phyloP scores from a whole-genome alignment of 1,140 invertebrate genomes.

The Myzus persicae region DNA sequence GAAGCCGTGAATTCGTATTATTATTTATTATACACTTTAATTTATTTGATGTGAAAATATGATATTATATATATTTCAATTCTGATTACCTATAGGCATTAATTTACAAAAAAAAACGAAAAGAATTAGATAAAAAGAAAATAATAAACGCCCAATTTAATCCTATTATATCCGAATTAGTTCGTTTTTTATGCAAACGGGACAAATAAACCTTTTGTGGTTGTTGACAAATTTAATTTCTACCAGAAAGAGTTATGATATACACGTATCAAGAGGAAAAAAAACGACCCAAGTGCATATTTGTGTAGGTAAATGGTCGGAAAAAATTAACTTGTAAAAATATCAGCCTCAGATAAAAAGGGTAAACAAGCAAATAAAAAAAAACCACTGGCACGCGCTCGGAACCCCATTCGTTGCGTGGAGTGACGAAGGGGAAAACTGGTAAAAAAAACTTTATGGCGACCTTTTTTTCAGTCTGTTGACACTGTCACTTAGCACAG shows the following conservation, averaged over 20 bases:
- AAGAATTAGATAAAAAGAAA: not conserved
- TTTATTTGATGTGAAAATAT: not conserved
- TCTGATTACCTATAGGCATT: no score
- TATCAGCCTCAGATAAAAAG: slow-evolving; percentile 29
- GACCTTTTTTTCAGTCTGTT: slow-evolving; percentile 55
- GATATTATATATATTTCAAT: no score
- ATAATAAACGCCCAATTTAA: slow-evolving; percentile 6
- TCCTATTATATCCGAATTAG: not conserved
- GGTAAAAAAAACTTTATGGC: slow-evolving; percentile 43
- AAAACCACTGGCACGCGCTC: slow-evolving; percentile 52
- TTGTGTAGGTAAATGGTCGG: slow-evolving; percentile 48
- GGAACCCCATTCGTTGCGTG: not conserved
- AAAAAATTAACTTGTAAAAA: slow-evolving; percentile 59
- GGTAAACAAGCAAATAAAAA: slow-evolving; percentile 30
- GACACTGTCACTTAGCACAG: slow-evolving; percentile 55
- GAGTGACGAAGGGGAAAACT: not conserved
- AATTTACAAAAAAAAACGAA: not conserved
- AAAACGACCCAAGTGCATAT: slow-evolving; percentile 14
- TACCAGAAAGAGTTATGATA: slow-evolving; percentile 31
- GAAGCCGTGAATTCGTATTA: no score
- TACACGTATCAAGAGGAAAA: slow-evolving; percentile 6
- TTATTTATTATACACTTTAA: not conserved
- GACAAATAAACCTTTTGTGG: slow-evolving; percentile 30
- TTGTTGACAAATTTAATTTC: slow-evolving; percentile 54
- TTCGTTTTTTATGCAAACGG: not conserved